Evolutionary conservation across 2,797 vertebrate species (phyloP).

Genomic region (Rhincodon typus): DNA sequence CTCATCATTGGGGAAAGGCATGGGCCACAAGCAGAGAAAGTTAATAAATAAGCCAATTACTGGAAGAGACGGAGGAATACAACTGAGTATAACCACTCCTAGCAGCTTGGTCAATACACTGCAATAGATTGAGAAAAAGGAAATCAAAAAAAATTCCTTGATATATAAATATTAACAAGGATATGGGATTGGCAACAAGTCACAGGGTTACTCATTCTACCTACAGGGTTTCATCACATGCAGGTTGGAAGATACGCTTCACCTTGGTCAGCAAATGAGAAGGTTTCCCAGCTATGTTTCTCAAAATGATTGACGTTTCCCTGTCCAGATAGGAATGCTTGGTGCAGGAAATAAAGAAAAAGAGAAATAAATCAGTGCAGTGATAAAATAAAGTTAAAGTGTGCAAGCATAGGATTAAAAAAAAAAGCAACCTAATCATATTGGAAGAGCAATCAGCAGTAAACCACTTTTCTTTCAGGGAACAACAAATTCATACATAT

Average conservation of each 20-base stretch:
- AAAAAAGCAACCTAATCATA: slow-evolving; percentile 42
- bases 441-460: neutral
- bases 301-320: slow-evolving; percentile 99
- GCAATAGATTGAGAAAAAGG: neutral
- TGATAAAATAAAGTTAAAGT: slow-evolving; percentile 50
- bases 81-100: slow-evolving; percentile 1
- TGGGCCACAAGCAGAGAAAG: slow-evolving; percentile 21
- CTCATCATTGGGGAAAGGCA: neutral
- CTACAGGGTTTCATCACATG: slow-evolving; percentile 56
- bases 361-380: slow-evolving; percentile 68
- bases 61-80: neutral
- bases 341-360: slow-evolving; percentile 61
- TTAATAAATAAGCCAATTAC: slow-evolving; percentile 20
- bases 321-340: slow-evolving; percentile 99
- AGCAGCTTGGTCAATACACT: slow-evolving; percentile 1
- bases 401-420: slow-evolving; percentile 51
- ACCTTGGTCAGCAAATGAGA: slow-evolving; percentile 99
- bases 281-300: slow-evolving; percentile 99
- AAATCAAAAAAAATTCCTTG: neutral
- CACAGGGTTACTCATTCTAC: slow-evolving; percentile 46
- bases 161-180: slow-evolving; percentile 32
- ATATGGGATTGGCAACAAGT: slow-evolving; percentile 23
- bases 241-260: slow-evolving; percentile 61
- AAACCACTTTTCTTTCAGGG: neutral
- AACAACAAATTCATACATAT: slow-evolving; percentile 4